phyloP scores from a whole-genome alignment of 2,113 vertebrate species.

The Chrysochloris asiatica region DNA sequence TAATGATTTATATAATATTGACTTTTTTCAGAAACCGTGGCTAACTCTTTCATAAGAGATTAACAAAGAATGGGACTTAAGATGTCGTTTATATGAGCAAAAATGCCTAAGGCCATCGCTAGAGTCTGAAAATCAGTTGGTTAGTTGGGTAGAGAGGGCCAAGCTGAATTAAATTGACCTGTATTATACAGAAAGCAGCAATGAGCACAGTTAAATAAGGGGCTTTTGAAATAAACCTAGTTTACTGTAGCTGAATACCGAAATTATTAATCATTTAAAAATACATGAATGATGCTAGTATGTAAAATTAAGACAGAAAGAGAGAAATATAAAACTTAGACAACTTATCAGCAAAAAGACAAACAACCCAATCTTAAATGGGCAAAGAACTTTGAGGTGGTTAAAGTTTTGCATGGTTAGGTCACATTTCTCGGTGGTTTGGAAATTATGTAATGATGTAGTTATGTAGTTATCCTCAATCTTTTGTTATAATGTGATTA shows the following conservation, averaged over 20 bases:
- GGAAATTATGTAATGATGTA: no score
- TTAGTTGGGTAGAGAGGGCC: constrained; percentile 82
- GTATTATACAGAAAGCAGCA: constrained; percentile 75
- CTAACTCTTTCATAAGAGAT: constrained; percentile 78
- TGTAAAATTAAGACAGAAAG: constrained; percentile 49
- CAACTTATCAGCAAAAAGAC: no score
- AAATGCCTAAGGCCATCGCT: constrained; percentile 83
- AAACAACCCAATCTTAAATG: no score
- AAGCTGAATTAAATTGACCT: constrained; percentile 86
- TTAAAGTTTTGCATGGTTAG: no score
- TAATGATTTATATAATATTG: constrained; percentile 80
- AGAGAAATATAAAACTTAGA: neutral
- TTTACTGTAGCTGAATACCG: constrained; percentile 82
- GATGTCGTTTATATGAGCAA: constrained; percentile 83
- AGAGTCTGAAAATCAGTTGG: constrained; percentile 85
- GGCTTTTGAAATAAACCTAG: constrained; percentile 83
- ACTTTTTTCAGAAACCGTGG: constrained; percentile 77
- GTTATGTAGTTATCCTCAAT: no score
- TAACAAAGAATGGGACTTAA: constrained; percentile 83
- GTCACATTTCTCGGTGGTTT: no score
- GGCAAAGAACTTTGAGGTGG: no score
- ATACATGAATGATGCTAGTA: constrained; percentile 51
- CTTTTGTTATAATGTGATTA: no score
- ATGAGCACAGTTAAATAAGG: no score
- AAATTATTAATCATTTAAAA: constrained; percentile 84